phyloP scores from a whole-genome alignment of 2,888 invertebrate species.

The Coleophora flavipennella region DNA sequence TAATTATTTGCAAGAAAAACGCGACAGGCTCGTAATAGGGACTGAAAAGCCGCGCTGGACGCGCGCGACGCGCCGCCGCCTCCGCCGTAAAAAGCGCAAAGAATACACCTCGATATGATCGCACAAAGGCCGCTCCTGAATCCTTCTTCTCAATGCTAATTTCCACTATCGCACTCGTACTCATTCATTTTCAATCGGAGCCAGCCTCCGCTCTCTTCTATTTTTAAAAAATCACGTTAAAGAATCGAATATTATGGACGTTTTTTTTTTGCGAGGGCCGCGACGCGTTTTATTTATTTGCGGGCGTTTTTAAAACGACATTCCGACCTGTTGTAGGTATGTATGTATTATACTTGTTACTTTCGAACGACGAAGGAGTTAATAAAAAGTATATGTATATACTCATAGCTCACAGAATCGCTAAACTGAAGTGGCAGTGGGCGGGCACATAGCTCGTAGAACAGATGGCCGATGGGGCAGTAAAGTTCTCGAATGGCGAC shows the following conservation, averaged over 20 bases:
- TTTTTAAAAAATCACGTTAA: slow-evolving; percentile 71
- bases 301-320: slow-evolving; percentile 69
- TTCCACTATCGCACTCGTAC: slow-evolving; percentile 72
- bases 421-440: no score
- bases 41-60: slow-evolving; percentile 49
- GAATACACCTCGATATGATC: slow-evolving; percentile 73
- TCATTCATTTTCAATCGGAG: slow-evolving; percentile 73
- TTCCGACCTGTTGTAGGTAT: slow-evolving; percentile 70
- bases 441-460: no score
- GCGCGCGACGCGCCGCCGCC: no score
- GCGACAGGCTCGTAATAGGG: slow-evolving; percentile 62
- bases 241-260: slow-evolving; percentile 70
- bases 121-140: slow-evolving; percentile 71
- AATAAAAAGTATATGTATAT: no score
- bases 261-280: slow-evolving; percentile 69
- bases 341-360: no score
- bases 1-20: slow-evolving; percentile 66
- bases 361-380: no score
- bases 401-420: no score
- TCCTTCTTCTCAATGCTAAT: slow-evolving; percentile 73
- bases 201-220: slow-evolving; percentile 62
- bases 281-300: slow-evolving; percentile 73
- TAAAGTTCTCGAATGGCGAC: no score
- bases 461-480: no score
- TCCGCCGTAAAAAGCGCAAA: slow-evolving; percentile 70